Evolutionary conservation across 2,888 invertebrate genomes (phyloP), one percentile per base, ranked within the genome.

Genomic region (Eilema griseolum): DNA sequence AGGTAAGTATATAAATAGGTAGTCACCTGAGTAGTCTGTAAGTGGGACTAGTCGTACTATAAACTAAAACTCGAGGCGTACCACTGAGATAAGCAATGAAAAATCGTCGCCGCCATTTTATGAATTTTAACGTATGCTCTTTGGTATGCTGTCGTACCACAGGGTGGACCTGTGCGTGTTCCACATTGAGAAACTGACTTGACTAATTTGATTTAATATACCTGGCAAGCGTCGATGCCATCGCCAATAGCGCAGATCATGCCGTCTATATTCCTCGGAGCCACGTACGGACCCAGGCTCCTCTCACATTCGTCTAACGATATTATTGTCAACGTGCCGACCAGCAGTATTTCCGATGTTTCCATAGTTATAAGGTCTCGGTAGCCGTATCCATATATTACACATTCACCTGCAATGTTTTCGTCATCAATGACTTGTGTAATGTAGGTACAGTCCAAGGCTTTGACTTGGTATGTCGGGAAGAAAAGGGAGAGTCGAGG

Each of bases 221-320:
- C 95, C 91, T 94, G 93, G 81, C 95, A 95, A 65, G 94, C 85
- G 75, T 95, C 95, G 7, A 89, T 87, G 1, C 86, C 89, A 67
- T 92, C 87, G 59, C 95, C 95, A 66, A 90, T 66, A 24, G 95
- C 95, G 78, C 95, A 95, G 72, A 95, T 74, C 94, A 95, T 93
- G 14, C 95, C 95, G 67, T 85, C 80, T 61, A 89, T 86, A 46
- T 84, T 75, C 28, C 72, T 72, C 0, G 95, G 95, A 23, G 94
- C 92, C 60, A 92, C 81, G 66, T 85, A 85, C 23, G 83, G 81
- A 1, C 94, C 94, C 66, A 95, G 81, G 16, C 77, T 77, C 11
- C 75, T 67, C 3, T 81, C 83, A 78, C 95, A 95, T n/a, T 90
- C 81, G 76, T 92, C 93, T 70, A 93, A 76, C 2, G 95, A 93